Evolutionary conservation across 2,113 vertebrate species (phyloP).

Genomic region (Muscicapa adusta): DNA sequence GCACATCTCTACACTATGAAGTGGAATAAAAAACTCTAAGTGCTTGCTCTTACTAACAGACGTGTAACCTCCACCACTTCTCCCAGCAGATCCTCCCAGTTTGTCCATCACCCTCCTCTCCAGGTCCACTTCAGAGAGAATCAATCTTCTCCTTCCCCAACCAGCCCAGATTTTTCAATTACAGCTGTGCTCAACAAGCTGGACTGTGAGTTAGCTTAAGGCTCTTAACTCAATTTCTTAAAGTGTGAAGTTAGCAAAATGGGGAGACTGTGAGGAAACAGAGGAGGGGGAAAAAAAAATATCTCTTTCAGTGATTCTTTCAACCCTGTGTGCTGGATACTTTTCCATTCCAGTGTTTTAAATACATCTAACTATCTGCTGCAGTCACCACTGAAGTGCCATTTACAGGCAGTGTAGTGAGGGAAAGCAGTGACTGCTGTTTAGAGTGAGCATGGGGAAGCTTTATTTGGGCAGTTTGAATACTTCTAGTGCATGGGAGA

Average conservation of each 20-base stretch:
- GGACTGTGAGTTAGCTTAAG: not conserved
- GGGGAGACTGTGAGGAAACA: not conserved
- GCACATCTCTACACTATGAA: not conserved
- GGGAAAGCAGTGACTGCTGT: not conserved
- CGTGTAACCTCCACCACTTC: not conserved
- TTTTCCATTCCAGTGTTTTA: not conserved
- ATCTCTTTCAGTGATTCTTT: not conserved
- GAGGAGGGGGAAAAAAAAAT: not conserved
- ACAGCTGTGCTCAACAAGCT: not conserved
- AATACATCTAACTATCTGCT: not conserved
- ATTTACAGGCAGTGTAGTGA: not conserved
- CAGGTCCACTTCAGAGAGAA: not conserved
- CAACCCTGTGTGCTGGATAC: not conserved
- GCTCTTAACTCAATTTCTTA: not conserved
- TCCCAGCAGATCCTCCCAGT: not conserved
- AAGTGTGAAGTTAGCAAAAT: not conserved
- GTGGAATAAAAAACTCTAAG: not conserved
- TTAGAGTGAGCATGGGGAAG: not conserved
- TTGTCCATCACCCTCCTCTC: not conserved
- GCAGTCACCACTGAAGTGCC: too few relatives aligned
- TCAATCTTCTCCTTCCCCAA: not conserved
- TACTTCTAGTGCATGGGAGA: not conserved
- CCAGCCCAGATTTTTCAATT: not conserved
- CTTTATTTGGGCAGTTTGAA: not conserved
- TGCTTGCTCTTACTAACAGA: not conserved